Percentiles rank a stretch among this genome's conserved stretches.
Evolutionary conservation across 2,888 invertebrate genomes (phyloP).

Genomic region (Nemotelus pantherinus): DNA sequence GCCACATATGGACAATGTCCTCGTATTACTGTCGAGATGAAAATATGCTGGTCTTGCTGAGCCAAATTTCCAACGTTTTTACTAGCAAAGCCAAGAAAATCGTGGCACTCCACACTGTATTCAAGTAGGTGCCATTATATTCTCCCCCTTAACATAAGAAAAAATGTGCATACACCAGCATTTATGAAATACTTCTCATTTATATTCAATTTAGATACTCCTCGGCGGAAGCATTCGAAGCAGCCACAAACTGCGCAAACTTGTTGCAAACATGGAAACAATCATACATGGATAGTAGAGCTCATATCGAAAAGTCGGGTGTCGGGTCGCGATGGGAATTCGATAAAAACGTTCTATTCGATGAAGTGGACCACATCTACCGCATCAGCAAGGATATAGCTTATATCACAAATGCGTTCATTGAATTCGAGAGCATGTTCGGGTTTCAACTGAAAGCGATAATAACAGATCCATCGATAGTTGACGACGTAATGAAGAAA

Average conservation of each 20-base stretch:
- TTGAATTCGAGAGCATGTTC: constrained; percentile 90
- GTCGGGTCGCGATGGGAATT: constrained; percentile 93
- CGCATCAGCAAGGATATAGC: constrained; percentile 81
- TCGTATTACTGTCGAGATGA: constrained; percentile 85
- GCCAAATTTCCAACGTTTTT: constrained; percentile 84
- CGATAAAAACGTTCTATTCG: constrained; percentile 82
- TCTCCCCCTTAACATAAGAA: neutral
- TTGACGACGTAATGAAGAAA: constrained; percentile 84
- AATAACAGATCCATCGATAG: constrained; percentile 85
- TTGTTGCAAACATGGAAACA: constrained; percentile 65
- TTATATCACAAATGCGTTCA: constrained; percentile 80
- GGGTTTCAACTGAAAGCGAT: constrained; percentile 87
- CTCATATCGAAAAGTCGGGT: constrained; percentile 86
- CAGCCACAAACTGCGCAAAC: constrained; percentile 62
- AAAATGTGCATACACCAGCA: constrained; percentile 44
- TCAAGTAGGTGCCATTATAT: constrained; percentile 70
- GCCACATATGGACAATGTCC: constrained; percentile 92
- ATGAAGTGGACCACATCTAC: constrained; percentile 85
- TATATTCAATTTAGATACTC: constrained; percentile 54
- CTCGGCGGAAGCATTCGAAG: constrained; percentile 59
- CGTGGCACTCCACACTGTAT: constrained; percentile 77
- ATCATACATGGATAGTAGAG: constrained; percentile 79
- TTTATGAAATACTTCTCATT: constrained; percentile 2
- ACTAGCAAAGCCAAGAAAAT: constrained; percentile 78
- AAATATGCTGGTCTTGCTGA: constrained; percentile 84